Evolutionary conservation across 2,888 invertebrate genomes (phyloP), one percentile per base, ranked within the genome.

Genomic region (Slavum lentiscoides): DNA sequence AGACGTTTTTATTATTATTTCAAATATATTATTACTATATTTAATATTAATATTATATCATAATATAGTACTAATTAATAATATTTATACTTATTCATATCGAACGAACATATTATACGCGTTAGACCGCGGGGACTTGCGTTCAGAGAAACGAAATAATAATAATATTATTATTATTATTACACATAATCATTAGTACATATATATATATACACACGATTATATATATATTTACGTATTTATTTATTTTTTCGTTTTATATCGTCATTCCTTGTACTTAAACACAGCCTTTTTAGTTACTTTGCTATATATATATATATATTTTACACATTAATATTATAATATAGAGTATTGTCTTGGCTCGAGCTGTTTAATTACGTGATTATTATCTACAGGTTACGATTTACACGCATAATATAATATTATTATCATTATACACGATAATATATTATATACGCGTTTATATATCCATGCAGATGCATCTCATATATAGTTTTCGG

Each of bases 261-360:
- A 75, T 64, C 64, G 64, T 80, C 80, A 72, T 72, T 72, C 55
- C 80, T 80, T 80, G 80, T 80, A 80, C 80, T 80, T 72, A 80
- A 72, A 80, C 80, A 80, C 80, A 80, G 80, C 80, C 80, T 80
- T 80, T 80, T 80, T 72, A 66, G 64, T 80, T 80, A 80, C 58
- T 72, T 72, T 21, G 17, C 62, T 69, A 69, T 62, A 62, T 13
- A 49, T 13, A 49, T 49, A 49, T 13, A 49, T 49, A 49, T 49
- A 49, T 49, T 13, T 15, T 13, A 13, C 49, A 15, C 13, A 62
- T 23, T 62, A 15, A 62, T 67, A 43, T 67, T 3, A 62, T 11
- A 62, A 70, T 37, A 61, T 58, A 72, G 17, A 80, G 58, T 80
- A 80, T 80, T 80, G 80, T 80, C 80, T 72, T 80, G 70, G 72